These are phyloP conservation scores for Oreotragus oreotragus DNA, from an alignment of 2,113 vertebrate genomes.

Conservation along the genomic window DNA sequence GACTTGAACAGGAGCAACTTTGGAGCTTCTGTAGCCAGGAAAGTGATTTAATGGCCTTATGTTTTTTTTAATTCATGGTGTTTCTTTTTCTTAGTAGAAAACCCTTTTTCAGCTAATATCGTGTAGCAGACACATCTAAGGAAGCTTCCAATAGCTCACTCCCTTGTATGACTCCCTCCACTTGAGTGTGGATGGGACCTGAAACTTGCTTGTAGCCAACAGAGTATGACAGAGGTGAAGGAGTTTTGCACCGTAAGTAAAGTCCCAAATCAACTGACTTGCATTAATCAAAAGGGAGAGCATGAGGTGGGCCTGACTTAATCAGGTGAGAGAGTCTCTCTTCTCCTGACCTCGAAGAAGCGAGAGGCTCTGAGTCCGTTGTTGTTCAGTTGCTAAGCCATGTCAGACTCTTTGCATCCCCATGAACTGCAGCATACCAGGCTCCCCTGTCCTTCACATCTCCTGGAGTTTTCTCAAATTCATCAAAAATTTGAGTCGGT, in stretches of 20 bases:
- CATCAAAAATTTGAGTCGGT: background rate
- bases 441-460: background rate
- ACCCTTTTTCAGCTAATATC: background rate
- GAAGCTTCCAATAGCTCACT: background rate
- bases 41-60: background rate
- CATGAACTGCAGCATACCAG: background rate
- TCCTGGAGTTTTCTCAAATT: background rate
- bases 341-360: background rate
- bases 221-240: background rate
- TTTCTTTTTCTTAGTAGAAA: background rate
- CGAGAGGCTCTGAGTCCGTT: background rate
- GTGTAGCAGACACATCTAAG: background rate
- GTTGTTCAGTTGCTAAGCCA: background rate
- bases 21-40: background rate
- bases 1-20: background rate
- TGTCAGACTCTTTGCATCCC: background rate
- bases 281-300: background rate
- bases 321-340: background rate
- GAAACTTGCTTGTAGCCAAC: background rate
- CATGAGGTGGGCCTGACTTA: background rate
- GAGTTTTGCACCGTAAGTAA: background rate
- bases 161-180: background rate
- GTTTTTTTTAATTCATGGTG: background rate
- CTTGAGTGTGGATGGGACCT: background rate
- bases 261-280: background rate